phyloP scores from a whole-genome alignment of 1,140 invertebrate species.

The Lethrus apterus region DNA sequence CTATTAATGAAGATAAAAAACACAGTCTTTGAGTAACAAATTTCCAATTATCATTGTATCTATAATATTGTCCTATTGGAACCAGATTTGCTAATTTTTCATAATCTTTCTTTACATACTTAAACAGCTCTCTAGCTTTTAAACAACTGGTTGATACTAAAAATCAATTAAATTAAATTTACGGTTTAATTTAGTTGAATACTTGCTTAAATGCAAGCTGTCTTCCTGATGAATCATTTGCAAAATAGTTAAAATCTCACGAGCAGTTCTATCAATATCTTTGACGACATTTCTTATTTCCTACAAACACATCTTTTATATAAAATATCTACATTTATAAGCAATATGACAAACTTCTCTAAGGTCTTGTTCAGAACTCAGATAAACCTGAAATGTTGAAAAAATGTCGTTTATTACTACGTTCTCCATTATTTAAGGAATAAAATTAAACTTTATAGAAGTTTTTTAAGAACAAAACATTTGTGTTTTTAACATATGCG shows the following conservation, averaged over 20 bases:
- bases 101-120: constrained; percentile 50
- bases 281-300: constrained; percentile 59
- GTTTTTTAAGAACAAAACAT: no score
- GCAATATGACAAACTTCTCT: constrained; percentile 46
- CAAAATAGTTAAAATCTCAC: constrained; percentile 61
- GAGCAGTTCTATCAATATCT: constrained; percentile 59
- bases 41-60: constrained; percentile 82
- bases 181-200: constrained; percentile 7
- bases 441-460: no score
- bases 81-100: constrained; percentile 50
- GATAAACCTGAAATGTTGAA: constrained; percentile 59
- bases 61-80: constrained; percentile 64
- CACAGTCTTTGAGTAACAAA: constrained; percentile 72
- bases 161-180: constrained; percentile 28
- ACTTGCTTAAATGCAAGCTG: constrained; percentile 48
- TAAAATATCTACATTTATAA: constrained; percentile 19
- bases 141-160: constrained; percentile 50
- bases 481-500: no score
- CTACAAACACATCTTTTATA: constrained; percentile 40
- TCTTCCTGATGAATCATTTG: constrained; percentile 64
- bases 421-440: no score
- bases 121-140: constrained; percentile 50
- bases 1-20: constrained; percentile 66
- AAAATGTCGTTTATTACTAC: no score
- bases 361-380: constrained; percentile 56